Evolutionary conservation across 2,888 invertebrate genomes (phyloP).

Genomic region (Macropis europaea): DNA sequence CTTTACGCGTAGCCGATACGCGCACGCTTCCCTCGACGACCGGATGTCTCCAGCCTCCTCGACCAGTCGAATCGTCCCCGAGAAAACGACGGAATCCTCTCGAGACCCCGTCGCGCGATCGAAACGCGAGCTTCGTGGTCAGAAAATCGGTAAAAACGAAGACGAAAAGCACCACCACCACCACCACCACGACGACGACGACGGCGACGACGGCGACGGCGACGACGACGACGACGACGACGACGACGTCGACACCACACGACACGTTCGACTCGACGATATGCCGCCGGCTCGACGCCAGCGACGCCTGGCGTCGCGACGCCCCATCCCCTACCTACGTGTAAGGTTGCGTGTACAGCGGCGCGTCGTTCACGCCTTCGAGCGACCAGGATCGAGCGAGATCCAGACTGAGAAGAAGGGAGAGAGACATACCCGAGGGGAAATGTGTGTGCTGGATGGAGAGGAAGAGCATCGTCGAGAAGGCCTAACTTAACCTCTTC

Average conservation of each 20-base stretch:
- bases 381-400: neutral
- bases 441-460: neutral
- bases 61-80: neutral
- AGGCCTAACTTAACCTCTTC: neutral
- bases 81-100: neutral
- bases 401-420: neutral
- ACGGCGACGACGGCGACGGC: constrained; percentile 14
- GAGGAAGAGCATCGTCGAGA: neutral
- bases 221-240: constrained; percentile 39
- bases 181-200: no score
- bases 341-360: constrained; percentile 3
- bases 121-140: neutral
- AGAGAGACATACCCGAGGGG: neutral
- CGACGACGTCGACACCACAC: constrained; percentile 52
- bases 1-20: neutral
- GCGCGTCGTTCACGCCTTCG: neutral
- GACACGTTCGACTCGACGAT: constrained; percentile 60
- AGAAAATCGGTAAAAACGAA: no score
- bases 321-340: constrained; percentile 50
- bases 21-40: constrained; percentile 9
- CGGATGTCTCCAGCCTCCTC: neutral
- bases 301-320: constrained; percentile 65
- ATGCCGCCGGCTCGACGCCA: constrained; percentile 62
- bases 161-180: no score
- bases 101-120: neutral